Evolutionary conservation across 2,113 vertebrate species (phyloP).

Genomic region (Tachuris rubrigastra): DNA sequence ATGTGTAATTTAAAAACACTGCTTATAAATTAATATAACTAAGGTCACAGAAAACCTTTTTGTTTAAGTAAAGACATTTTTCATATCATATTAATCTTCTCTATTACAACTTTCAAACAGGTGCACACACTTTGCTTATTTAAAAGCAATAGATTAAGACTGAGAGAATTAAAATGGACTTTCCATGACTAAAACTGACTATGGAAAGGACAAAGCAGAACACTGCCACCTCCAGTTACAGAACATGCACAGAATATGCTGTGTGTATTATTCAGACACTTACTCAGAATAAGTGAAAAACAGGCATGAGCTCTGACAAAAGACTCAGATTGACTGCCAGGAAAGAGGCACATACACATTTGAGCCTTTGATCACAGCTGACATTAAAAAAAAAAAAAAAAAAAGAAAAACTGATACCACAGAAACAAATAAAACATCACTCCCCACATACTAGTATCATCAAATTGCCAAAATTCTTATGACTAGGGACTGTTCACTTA

Average conservation of each 20-base stretch:
- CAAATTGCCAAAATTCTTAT: not conserved
- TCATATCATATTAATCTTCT: constrained; percentile 60
- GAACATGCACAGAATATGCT: not conserved
- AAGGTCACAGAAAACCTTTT: constrained; percentile 54
- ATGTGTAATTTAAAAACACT: constrained; percentile 46
- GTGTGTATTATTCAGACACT: not conserved
- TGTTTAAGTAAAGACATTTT: constrained; percentile 66
- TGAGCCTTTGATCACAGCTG: not conserved
- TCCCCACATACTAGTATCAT: not conserved
- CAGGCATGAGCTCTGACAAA: not conserved
- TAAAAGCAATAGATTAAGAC: constrained; percentile 58
- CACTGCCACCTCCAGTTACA: constrained; percentile 72
- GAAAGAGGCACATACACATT: not conserved
- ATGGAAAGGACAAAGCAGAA: constrained; percentile 58
- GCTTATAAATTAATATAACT: constrained; percentile 46
- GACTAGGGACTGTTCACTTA: not conserved
- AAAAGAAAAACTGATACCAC: not conserved
- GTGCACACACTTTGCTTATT: constrained; percentile 39
- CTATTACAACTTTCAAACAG: constrained; percentile 40
- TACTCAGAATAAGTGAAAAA: constrained; percentile 3
- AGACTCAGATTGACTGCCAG: not conserved
- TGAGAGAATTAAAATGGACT: constrained; percentile 50
- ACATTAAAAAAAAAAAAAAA: not conserved
- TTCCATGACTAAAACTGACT: constrained; percentile 30
- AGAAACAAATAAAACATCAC: not conserved